Evolutionary conservation across 2,797 vertebrate species (phyloP), one percentile per base, ranked within the genome.

Genomic region (Pantherophis vulpinus): DNA sequence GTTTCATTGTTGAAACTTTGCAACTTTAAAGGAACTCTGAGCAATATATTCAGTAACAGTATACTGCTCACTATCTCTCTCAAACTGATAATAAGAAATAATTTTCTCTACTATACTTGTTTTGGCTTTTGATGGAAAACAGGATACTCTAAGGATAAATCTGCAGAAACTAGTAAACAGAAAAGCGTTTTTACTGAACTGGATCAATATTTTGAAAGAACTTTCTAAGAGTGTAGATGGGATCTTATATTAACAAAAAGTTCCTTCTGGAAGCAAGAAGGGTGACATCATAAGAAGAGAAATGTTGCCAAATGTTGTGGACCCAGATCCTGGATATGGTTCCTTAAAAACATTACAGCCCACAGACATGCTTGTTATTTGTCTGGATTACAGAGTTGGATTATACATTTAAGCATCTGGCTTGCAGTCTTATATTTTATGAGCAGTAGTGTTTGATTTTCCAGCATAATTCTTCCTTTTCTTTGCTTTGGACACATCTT

Each of bases 361-460:
- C 10, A 70, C 1, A 60, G 88, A 55, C 1, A 0, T 20, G 51
- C 61, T 51, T 95, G 79, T 93, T 95, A 94, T 96, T 95, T 59
- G 90, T 95, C 91, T 94, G 56, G 91, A 90, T 92, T 91, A 0
- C 42, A 94, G 59, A 96, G 94, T 94, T 91, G 79, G 88, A 87
- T 96, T 94, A 96, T 94, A 95, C 93, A 94, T 66, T 66, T 14
- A 91, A 93, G 93, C 91, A 60, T 90, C 94, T 86, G 91, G 95
- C 56, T 60, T 93, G 94, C 95, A n/a, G 86, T 87, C 18, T 5
- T 94, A 92, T 97, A 97, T 97, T 97, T 66, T 92, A 96, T 90
- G 90, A 66, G 95, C 90, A 91, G 86, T 2, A 0, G 42, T 94
- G 97, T 97, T 97, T 97, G 96, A 94, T 88, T 97, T 97, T 96